These are phyloP conservation scores for Phyto melanocephala DNA, from an alignment of 2,888 invertebrate species.

Conservation along the genomic window DNA sequence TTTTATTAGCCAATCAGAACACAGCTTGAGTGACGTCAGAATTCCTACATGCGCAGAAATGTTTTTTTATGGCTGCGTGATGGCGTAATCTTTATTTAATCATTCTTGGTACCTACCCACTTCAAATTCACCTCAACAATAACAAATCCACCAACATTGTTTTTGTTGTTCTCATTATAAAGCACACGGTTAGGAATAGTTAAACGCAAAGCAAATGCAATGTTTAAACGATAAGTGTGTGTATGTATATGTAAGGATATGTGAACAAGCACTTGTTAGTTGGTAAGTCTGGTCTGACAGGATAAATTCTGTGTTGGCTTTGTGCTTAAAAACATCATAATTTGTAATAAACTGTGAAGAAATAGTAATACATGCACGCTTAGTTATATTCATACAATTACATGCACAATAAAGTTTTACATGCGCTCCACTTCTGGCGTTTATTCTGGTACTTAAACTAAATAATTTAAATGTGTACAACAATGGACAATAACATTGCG, in stretches of 20 bases:
- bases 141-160: no score
- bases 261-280: neutral
- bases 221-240: neutral
- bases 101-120: no score
- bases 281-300: neutral
- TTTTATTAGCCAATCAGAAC: no score
- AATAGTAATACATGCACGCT: neutral
- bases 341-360: slow-evolving; percentile 20
- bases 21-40: no score
- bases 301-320: neutral
- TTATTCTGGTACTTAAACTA: neutral
- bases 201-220: neutral
- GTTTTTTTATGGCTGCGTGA: no score
- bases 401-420: slow-evolving; percentile 12
- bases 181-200: neutral
- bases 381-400: slow-evolving; percentile 13
- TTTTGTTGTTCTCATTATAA: no score
- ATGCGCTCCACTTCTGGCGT: neutral
- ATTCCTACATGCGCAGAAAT: no score
- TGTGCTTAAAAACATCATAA: slow-evolving; percentile 18
- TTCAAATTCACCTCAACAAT: no score
- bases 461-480: neutral
- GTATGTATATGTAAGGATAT: neutral
- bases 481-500: neutral
- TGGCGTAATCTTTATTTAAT: no score